These are phyloP conservation scores for Sterna hirundo DNA, from an alignment of 2,113 vertebrate species.

Conservation along the genomic window DNA sequence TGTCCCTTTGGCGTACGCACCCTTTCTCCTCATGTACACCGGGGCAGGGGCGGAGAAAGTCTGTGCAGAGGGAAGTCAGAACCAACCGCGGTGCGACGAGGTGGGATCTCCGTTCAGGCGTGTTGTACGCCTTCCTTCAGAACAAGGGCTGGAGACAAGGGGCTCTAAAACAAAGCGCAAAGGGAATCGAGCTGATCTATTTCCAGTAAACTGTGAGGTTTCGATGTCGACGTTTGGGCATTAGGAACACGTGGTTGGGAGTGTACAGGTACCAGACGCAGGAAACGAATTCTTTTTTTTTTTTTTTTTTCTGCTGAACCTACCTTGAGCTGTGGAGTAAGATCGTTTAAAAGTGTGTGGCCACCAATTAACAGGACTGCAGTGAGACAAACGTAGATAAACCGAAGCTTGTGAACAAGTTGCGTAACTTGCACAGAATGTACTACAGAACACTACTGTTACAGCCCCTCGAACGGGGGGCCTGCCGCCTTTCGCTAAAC, in stretches of 20 bases:
- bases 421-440: slow-evolving; percentile 7
- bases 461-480: not conserved
- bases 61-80: not conserved
- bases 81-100: not conserved
- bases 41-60: not conserved
- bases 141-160: not conserved
- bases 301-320: not conserved
- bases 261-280: not conserved
- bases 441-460: not conserved
- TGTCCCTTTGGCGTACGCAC: not conserved
- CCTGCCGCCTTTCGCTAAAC: not conserved
- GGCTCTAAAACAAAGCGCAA: not conserved
- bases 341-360: not conserved
- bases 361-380: not conserved
- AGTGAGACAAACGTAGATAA: not conserved
- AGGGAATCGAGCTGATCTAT: not conserved
- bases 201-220: not conserved
- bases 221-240: not conserved
- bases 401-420: not conserved
- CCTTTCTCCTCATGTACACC: not conserved
- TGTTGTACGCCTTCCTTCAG: not conserved
- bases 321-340: not conserved
- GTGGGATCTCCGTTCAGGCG: not conserved
- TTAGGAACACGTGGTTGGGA: slow-evolving; percentile 17
- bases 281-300: not conserved